Evolutionary conservation across 2,888 invertebrate species (phyloP).

Genomic region (Chloroclystis v-ata): DNA sequence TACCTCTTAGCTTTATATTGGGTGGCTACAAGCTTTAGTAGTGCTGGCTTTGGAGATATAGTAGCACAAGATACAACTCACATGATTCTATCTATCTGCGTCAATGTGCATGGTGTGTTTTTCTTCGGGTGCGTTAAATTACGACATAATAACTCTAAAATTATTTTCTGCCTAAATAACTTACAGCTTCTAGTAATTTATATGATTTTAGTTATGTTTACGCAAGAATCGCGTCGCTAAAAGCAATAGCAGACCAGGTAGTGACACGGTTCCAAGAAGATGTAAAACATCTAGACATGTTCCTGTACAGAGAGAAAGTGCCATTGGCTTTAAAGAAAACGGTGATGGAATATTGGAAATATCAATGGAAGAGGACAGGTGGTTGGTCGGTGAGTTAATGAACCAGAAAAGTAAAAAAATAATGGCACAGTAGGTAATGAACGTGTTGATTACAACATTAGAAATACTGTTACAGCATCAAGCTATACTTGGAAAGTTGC

Average conservation of each 20-base stretch:
- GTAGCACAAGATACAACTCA: conserved; percentile 60
- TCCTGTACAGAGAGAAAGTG: conserved; percentile 63
- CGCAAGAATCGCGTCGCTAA: conserved; percentile 67
- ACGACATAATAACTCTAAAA: background rate
- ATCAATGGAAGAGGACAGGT: conserved; percentile 73
- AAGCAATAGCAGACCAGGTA: conserved; percentile 69
- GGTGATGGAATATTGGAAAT: conserved; percentile 67
- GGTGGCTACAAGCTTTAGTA: conserved; percentile 66
- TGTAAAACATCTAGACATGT: conserved; percentile 65
- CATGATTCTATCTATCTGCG: conserved; percentile 62
- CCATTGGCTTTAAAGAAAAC: conserved; percentile 53
- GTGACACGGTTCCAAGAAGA: conserved; percentile 67
- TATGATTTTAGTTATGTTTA: conserved; percentile 59
- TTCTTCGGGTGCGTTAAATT: conserved; percentile 62
- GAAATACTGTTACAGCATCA: conserved; percentile 49
- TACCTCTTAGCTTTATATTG: conserved; percentile 70
- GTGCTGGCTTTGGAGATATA: conserved; percentile 72
- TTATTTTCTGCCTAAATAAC: too few species aligned
- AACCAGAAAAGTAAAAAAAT: background rate
- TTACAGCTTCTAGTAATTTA: too few species aligned
- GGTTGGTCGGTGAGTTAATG: conserved; percentile 63
- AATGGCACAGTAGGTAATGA: too few species aligned
- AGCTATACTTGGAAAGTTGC: conserved; percentile 68
- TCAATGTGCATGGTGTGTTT: conserved; percentile 64
- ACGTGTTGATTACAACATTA: background rate